phyloP scores from a whole-genome alignment of 2,797 vertebrate species.

The Menidia menidia region DNA sequence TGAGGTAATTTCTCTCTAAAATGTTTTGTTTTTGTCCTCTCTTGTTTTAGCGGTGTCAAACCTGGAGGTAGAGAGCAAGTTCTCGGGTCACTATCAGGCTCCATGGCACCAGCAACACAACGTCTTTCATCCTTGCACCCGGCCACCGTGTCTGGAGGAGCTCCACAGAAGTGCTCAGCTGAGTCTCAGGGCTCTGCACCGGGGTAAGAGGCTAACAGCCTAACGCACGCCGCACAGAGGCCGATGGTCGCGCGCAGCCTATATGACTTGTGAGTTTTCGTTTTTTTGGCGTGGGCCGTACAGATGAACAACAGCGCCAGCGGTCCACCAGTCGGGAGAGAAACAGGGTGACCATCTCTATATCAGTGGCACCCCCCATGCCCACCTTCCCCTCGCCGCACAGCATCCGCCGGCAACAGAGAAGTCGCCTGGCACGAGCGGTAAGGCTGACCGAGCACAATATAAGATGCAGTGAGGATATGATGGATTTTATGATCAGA shows the following conservation, averaged over 20 bases:
- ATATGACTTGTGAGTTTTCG: background rate
- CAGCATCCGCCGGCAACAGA: constrained; percentile 88
- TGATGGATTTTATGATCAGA: background rate
- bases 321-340: constrained; percentile 89
- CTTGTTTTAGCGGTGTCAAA: constrained; percentile 91
- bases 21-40: constrained; percentile 26
- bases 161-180: constrained; percentile 92
- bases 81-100: constrained; percentile 92
- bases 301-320: constrained; percentile 91
- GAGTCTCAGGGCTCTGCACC: constrained; percentile 90
- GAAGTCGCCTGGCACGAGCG: constrained; percentile 87
- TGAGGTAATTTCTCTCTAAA: constrained; percentile 6
- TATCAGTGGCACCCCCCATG: constrained; percentile 91
- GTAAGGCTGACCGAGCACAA: constrained; percentile 77
- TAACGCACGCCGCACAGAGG: background rate
- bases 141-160: constrained; percentile 93
- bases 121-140: constrained; percentile 90
- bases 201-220: constrained; percentile 79
- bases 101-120: constrained; percentile 96
- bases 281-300: constrained; percentile 24
- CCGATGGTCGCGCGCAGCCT: background rate
- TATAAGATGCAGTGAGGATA: background rate
- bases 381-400: constrained; percentile 90
- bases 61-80: constrained; percentile 95
- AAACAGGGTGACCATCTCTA: constrained; percentile 86